These are phyloP conservation scores for Machaerirhynchus nigripectus DNA, from an alignment of 2,113 vertebrate species.

Conservation along the genomic window DNA sequence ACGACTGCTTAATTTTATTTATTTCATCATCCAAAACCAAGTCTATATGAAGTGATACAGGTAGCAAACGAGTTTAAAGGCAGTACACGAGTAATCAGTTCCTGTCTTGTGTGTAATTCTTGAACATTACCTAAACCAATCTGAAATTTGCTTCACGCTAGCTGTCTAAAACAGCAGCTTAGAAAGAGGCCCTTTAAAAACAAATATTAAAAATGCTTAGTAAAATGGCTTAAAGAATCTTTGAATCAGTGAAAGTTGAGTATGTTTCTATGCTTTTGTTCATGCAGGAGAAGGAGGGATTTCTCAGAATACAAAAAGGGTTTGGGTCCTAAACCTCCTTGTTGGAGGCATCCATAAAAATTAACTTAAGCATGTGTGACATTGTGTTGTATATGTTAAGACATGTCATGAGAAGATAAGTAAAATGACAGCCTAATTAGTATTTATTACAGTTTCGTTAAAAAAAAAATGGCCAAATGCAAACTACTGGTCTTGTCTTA, in stretches of 20 bases:
- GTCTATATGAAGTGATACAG: not conserved
- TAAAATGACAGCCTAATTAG: not conserved
- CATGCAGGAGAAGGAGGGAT: not conserved
- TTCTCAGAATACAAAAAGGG: not conserved
- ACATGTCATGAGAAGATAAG: not conserved
- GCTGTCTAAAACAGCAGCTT: not conserved
- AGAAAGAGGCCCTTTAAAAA: not conserved
- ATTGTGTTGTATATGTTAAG: not conserved
- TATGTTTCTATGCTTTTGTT: not conserved
- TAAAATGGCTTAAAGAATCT: not conserved
- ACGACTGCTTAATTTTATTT: not conserved
- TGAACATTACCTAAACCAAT: not conserved
- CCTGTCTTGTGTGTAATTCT: not conserved
- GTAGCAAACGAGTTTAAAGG: not conserved
- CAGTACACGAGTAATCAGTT: not conserved
- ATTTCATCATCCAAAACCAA: not conserved
- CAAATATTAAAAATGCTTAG: not conserved
- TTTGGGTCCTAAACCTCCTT: not conserved
- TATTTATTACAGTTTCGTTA: not conserved
- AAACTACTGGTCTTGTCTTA: not conserved
- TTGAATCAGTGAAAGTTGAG: not conserved
- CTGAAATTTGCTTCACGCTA: not conserved
- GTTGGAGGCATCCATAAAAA: not conserved
- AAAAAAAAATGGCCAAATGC: not conserved
- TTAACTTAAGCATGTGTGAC: not conserved